Evolutionary conservation across 2,113 vertebrate species (phyloP), one percentile per base, ranked within the genome.

Genomic region (Vicugna pacos): DNA sequence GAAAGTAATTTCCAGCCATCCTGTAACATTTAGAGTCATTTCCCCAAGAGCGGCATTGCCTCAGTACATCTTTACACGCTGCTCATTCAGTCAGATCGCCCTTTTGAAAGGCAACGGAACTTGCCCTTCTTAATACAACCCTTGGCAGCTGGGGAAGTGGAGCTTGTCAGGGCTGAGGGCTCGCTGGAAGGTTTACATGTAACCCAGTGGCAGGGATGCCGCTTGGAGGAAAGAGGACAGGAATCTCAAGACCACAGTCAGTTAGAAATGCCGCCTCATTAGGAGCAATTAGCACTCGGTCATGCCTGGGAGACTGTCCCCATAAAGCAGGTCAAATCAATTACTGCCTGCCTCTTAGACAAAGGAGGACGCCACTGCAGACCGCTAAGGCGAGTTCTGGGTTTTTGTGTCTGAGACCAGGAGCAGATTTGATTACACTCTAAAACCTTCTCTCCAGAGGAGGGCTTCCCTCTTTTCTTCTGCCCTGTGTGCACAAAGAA

Each of bases 201-300:
- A 96, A 95, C 38, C 86, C 76, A 90, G 50, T 56, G 95, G 70
- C 80, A 77, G 50, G 72, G 82, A 83, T 32, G 48, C n/a, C 0
- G 19, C 67, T 86, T 75, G 86, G 70, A 95, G 83, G 77, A 88
- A 97, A 94, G 65, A 94, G 81, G 60, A 95, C 76, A 91, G 94
- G 73, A 94, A 92, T 26, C 87, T 70, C 46, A 96, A 96, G 91
- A 96, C 88, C 30, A 89, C 32, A 89, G 82, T 35, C 91, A 94
- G 89, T 93, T 97, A 60, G 60, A 96, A 97, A 96, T 72, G 91
- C 79, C 24, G 38, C 94, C 93, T 97, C 89, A 96, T 98, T 98
- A 97, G 95, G 50, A 96, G 91, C 97, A 97, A 97, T 98, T 97
- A 98, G 91, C 89, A 96, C 79, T 96, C 94, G 96, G 89, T 96